These are phyloP conservation scores for Steinernema hermaphroditum DNA, from an alignment of 2,888 invertebrate genomes.

Conservation along the genomic window DNA sequence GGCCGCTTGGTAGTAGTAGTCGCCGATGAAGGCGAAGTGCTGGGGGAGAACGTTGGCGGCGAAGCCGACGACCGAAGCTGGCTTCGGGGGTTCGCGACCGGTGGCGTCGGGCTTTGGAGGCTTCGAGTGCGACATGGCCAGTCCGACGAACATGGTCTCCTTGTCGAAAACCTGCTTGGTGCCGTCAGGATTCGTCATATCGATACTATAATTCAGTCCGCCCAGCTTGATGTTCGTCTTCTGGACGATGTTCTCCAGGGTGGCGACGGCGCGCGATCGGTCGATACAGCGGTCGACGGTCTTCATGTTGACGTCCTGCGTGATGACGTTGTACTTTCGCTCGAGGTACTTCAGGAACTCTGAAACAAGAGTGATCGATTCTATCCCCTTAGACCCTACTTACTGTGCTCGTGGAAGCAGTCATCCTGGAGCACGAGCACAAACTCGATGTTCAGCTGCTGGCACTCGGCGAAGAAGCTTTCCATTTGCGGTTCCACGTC, in stretches of 20 bases:
- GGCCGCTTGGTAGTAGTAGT: constrained; percentile 23
- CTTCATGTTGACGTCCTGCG: constrained; percentile 26
- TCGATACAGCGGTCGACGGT: neutral
- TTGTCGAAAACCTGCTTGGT: neutral
- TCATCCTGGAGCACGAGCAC: neutral
- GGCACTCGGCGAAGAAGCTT: neutral
- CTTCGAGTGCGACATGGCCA: neutral
- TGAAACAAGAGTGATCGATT: too few relatives aligned
- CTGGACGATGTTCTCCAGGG: constrained; percentile 35
- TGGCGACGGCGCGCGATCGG: neutral
- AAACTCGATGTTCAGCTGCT: neutral
- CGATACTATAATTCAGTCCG: constrained; percentile 32
- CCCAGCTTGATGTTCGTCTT: constrained; percentile 38
- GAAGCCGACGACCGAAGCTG: constrained; percentile 31
- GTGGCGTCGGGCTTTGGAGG: constrained; percentile 21
- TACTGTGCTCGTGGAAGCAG: constrained; percentile 13
- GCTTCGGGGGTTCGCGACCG: constrained; percentile 10
- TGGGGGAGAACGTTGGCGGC: constrained; percentile 29
- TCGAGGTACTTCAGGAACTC: constrained; percentile 30
- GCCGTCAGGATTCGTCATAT: constrained; percentile 3
- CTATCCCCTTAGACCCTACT: too few relatives aligned
- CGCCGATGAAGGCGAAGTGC: constrained; percentile 26
- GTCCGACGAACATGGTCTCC: constrained; percentile 24
- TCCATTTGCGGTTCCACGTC: neutral
- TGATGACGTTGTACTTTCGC: constrained; percentile 24